Evolutionary conservation across 2,797 vertebrate genomes (phyloP), one percentile per base, ranked within the genome.

Genomic region (Danio kyathit): DNA sequence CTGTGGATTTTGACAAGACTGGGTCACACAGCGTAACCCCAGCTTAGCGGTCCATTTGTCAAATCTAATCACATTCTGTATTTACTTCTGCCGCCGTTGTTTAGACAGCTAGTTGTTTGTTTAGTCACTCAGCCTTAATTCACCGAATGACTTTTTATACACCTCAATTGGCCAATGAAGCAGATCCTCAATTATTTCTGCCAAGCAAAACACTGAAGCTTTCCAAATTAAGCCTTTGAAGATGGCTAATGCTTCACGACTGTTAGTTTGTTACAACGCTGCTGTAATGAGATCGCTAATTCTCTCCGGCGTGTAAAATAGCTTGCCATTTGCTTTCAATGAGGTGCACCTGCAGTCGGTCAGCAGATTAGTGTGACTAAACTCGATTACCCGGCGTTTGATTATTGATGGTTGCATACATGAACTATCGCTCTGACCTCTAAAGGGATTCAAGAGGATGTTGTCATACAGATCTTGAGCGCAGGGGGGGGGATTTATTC

Each of bases 271-370:
- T 73, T 46, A 65, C 48, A 73, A 17, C 14, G 11, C 10, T 14
- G 49, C 60, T 12, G 49, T 80, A 80, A 80, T 73, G 78, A 80
- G 69, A 80, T 80, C 41, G 40, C 69, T 73, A 72, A 80, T 80
- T 73, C 60, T 64, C 78, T 17, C 49, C 10, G 41, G 60, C 9
- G 16, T 48, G 60, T 44, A 48, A 56, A 65, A 65, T 73, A 19
- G 59, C 67, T 54, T 56, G 48, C 67, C 57, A 48, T 63, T 72
- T 44, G 13, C 38, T 64, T 70, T 61, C 56, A 63, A 5, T 72
- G 41, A 41, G 8, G 38, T 17, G 67, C 77, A 72, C 67, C 67
- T 80, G 69, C 40, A 65, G 14, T 65, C 19, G 51, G 78, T 57
- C 40, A 46, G 67, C 41, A 40, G 21, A 64, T 80, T 80, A 72